Base-by-base conservation (phyloP, 92 coral and sea anemone genomes). In the Paragorgia papillata region DNA sequence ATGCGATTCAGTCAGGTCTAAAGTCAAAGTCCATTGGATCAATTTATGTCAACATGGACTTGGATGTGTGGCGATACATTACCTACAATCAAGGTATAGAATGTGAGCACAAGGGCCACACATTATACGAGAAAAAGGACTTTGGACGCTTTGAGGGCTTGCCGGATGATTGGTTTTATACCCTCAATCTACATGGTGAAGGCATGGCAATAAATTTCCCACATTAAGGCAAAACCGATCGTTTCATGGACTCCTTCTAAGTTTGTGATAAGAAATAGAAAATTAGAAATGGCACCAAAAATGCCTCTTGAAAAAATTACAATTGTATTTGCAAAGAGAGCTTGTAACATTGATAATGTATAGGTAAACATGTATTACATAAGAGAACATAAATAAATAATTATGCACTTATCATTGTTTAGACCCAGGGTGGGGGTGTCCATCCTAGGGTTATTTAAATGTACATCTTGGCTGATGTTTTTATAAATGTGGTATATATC, bases 11-110 rank as follows among this genome's bases (percentile, higher is more conserved):
- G 26, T 19, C 53, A 25, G 76, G 75, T 39, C 44, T 82, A 20
- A 82, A 46, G 41, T 55, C 80, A 57, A 26, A 40, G 19, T 75
- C 80, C 4, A 55, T 41, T 18, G 59, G 75, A 8, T 62, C 70
- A 15, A 49, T 82, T 9, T 82, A 82, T 39, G 49, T 82, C 8
- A 41, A 30, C 29, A 62, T 82, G 87, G 84, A 82, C 9, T 43
- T 82, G 32, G 87, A 86, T 59, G 73, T 82, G 19, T 86, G 89
- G 89, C 73, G 80, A 12, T 78, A 68, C 55, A 34, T 73, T 4
- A 82, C 81, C 5, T 13, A 60, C 43, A 56, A 66, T 48, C 80
- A 71, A 57, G 90, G 87, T 7, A 62, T 7, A 27, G 28, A 17
- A 26, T 82, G 82, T 8, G 17, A 63, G 33, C 87, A 86, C 57